Conservation (phyloP, 2,113 vertebrate species). For the Myrmophylax atrothorax region DNA sequence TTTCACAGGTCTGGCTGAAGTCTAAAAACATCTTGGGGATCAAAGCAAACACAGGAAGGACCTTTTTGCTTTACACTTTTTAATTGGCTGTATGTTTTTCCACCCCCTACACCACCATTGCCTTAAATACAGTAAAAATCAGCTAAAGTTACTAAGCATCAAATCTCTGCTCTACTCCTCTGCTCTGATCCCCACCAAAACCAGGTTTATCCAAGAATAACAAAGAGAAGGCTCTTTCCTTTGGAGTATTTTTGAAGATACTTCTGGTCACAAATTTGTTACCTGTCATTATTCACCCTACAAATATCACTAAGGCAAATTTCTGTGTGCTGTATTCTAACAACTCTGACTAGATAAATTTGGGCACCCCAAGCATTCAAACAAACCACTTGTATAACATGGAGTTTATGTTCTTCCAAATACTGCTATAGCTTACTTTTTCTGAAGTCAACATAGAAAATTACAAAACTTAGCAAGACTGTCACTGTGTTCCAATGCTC, state of each 20-base stretch:
- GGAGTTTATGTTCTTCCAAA: background rate
- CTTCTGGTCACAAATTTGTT: background rate
- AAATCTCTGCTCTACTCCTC: background rate
- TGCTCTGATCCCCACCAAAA: background rate
- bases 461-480: background rate
- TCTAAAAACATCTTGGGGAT: background rate
- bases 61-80: background rate
- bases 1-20: background rate
- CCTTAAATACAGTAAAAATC: background rate
- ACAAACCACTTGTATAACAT: background rate
- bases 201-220: background rate
- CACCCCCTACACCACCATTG: background rate
- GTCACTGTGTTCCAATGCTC: background rate
- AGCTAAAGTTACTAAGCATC: background rate
- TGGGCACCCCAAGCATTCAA: background rate
- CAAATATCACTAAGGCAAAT: background rate
- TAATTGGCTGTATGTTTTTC: background rate
- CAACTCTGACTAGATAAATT: background rate
- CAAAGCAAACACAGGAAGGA: background rate
- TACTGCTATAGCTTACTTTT: background rate
- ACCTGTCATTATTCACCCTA: background rate
- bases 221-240: background rate
- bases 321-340: background rate
- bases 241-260: background rate
- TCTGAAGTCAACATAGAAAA: background rate